A percentile compares a stretch with the other conserved stretches of the same genome.
phyloP scores from a whole-genome alignment of 2,113 vertebrate species.

The Morone chrysops region DNA sequence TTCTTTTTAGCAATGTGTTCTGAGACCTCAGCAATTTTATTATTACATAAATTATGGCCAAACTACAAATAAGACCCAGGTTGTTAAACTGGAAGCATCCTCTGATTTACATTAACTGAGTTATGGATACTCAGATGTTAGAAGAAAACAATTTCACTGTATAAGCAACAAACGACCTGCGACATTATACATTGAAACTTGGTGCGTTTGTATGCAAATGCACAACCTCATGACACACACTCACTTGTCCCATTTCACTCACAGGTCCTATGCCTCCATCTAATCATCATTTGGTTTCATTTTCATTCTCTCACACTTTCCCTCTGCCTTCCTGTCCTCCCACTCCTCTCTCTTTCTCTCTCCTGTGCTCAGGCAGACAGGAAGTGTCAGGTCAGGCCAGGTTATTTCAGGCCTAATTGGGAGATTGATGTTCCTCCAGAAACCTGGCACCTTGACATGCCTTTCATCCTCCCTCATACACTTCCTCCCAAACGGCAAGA shows the following conservation, averaged over 20 bases:
- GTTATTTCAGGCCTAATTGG: slow-evolving; percentile 84
- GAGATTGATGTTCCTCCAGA: slow-evolving; percentile 82
- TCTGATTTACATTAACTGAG: background rate
- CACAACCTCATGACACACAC: background rate
- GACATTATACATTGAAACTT: background rate
- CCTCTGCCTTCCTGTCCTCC: slow-evolving; percentile 39
- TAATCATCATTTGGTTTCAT: slow-evolving; percentile 48
- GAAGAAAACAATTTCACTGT: background rate
- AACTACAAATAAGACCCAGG: background rate
- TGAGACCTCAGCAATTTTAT: no score
- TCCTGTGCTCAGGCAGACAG: slow-evolving; percentile 59
- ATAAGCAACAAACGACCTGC: background rate
- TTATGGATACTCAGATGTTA: background rate
- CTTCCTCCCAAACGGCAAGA: slow-evolving; percentile 74
- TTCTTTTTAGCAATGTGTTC: no score
- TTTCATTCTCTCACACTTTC: slow-evolving; percentile 60
- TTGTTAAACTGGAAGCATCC: background rate
- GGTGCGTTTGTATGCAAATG: slow-evolving; percentile 1
- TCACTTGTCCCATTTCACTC: slow-evolving; percentile 24
- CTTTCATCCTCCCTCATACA: slow-evolving; percentile 76
- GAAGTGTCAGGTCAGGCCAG: slow-evolving; percentile 76
- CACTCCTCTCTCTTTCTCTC: slow-evolving; percentile 34
- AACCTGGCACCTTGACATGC: slow-evolving; percentile 82
- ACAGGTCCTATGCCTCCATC: slow-evolving; percentile 7
- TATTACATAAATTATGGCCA: no score